Percentiles rank a stretch among this genome's conserved stretches.
Conservation (phyloP, 2,888 invertebrate genomes). For the Tinea trinotella region DNA sequence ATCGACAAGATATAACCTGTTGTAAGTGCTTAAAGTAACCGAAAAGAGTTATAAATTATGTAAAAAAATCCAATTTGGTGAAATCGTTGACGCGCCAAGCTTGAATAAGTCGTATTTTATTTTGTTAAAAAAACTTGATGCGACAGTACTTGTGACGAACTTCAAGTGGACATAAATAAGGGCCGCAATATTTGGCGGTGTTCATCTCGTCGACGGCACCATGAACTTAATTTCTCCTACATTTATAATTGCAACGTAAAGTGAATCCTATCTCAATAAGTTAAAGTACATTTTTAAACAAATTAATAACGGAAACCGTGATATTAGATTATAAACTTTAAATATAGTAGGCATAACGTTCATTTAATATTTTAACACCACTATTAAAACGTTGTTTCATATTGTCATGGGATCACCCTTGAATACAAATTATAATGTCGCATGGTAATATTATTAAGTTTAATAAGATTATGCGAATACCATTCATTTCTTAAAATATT, state of each 20-base stretch:
- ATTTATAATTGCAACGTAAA: not conserved
- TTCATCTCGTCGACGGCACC: constrained; percentile 52
- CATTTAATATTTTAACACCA: constrained; percentile 29
- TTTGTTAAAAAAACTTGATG: constrained; percentile 44
- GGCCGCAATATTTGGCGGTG: constrained; percentile 64
- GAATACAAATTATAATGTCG: too few relatives aligned
- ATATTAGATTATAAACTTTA: constrained; percentile 2
- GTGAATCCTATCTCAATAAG: not conserved
- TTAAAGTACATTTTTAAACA: not conserved
- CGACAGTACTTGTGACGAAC: constrained; percentile 54
- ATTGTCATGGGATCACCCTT: too few relatives aligned
- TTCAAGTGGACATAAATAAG: constrained; percentile 71
- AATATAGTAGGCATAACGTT: constrained; percentile 30
- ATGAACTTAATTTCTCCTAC: constrained; percentile 37
- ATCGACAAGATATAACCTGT: not conserved
- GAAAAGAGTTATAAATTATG: not conserved
- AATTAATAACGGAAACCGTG: not conserved
- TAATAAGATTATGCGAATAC: too few relatives aligned
- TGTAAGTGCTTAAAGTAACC: not conserved
- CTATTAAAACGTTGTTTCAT: too few relatives aligned
- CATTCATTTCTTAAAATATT: too few relatives aligned
- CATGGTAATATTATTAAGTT: too few relatives aligned
- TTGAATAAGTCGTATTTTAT: constrained; percentile 26
- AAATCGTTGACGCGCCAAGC: constrained; percentile 27
- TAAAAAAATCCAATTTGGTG: constrained; percentile 33